A percentile compares a stretch with the other conserved stretches of the same genome.
phyloP scores from a whole-genome alignment of 2,888 invertebrate species.

The Drosophila merina region DNA sequence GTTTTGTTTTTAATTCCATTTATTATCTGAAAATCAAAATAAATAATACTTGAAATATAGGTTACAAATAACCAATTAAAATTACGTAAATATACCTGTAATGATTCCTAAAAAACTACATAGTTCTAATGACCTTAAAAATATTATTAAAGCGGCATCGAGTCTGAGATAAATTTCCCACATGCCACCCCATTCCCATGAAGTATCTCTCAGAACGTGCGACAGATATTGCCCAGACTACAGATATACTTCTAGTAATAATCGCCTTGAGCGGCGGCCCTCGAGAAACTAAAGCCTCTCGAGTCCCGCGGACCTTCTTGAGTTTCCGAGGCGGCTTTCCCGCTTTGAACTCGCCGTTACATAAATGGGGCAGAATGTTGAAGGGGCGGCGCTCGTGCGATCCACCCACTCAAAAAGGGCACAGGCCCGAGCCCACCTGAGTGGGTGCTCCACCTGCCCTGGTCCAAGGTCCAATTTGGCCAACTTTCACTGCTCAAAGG shows the following conservation, averaged over 20 bases:
- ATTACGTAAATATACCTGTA: not conserved
- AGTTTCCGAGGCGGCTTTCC: slow-evolving; percentile 26
- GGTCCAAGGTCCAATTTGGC: slow-evolving; percentile 29
- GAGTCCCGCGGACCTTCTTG: slow-evolving; percentile 26
- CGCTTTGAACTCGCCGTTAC: slow-evolving; percentile 41
- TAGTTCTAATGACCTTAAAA: not conserved
- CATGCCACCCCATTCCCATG: not conserved
- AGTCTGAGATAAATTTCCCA: slow-evolving; percentile 5
- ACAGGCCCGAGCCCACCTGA: slow-evolving; percentile 16
- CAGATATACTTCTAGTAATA: slow-evolving; percentile 19
- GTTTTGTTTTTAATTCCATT: not conserved
- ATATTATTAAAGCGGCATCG: not conserved
- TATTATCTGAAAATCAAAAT: not conserved
- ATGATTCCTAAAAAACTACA: not conserved
- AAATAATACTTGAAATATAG: not conserved
- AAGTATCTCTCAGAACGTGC: slow-evolving; percentile 10
- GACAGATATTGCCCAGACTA: slow-evolving; percentile 29
- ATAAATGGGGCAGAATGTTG: slow-evolving; percentile 23
- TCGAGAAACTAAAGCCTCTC: slow-evolving; percentile 30
- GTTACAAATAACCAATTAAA: not conserved
- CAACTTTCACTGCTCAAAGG: slow-evolving; percentile 43
- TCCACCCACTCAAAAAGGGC: slow-evolving; percentile 29
- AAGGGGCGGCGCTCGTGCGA: slow-evolving; percentile 19
- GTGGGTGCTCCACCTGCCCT: slow-evolving; percentile 10
- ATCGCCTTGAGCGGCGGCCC: slow-evolving; percentile 33